phyloP scores from a whole-genome alignment of 2,888 invertebrate genomes.

The Drosophila gaucha region DNA sequence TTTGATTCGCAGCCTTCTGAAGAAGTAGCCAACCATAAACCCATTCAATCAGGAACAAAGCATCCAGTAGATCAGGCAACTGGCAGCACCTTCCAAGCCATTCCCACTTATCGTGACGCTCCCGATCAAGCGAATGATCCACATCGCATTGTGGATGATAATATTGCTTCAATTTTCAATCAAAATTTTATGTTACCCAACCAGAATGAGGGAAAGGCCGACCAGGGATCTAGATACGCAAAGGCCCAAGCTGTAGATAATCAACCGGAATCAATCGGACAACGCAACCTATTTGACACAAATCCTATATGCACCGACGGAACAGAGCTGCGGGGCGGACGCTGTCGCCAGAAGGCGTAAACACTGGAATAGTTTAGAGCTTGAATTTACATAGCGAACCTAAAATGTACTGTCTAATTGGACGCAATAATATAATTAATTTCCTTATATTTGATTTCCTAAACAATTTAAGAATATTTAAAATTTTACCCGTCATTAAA shows the following conservation, averaged over 20 bases:
- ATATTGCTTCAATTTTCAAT: constrained; percentile 49
- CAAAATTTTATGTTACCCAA: constrained; percentile 11
- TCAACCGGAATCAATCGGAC: constrained; percentile 9
- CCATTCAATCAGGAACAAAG: too few species aligned
- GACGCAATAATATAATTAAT: not conserved
- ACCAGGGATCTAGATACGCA: constrained; percentile 12
- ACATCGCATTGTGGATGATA: constrained; percentile 2
- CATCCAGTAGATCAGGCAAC: too few species aligned
- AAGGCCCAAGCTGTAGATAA: constrained; percentile 17
- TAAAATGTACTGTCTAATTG: not conserved
- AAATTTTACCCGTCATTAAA: too few species aligned
- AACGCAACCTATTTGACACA: constrained; percentile 58
- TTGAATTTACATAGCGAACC: too few species aligned
- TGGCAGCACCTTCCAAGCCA: constrained; percentile 7
- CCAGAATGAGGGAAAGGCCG: not conserved
- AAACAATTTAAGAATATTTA: too few species aligned
- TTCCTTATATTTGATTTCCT: too few species aligned
- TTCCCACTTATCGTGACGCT: not conserved
- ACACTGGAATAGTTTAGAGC: not conserved
- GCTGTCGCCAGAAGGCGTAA: constrained; percentile 63
- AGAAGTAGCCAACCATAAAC: not conserved
- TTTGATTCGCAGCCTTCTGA: not conserved
- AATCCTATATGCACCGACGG: constrained; percentile 53
- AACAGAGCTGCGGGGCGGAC: constrained; percentile 29
- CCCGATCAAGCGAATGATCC: not conserved